Conservation (phyloP, 2,113 vertebrate genomes). For the Phocoena sinus region DNA sequence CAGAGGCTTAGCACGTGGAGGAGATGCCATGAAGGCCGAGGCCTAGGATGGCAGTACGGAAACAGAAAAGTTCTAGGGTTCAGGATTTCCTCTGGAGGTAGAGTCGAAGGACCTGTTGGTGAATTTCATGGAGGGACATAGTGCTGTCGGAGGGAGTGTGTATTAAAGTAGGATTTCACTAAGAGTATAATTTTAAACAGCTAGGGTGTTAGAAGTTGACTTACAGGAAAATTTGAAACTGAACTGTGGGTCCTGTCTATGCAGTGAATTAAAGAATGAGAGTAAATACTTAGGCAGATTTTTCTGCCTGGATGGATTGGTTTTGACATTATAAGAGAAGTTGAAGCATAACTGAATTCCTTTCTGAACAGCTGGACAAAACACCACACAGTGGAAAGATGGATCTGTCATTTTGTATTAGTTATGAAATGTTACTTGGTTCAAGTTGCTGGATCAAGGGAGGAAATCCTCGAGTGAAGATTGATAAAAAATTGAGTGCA, state of each 20-base stretch:
- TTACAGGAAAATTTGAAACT: background rate
- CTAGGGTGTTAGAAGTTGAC: background rate
- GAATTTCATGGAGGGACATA: background rate
- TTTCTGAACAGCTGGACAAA: background rate
- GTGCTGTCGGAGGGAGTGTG: background rate
- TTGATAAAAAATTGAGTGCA: background rate
- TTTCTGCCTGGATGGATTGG: background rate
- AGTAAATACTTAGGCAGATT: background rate
- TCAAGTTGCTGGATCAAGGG: background rate
- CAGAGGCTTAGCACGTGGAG: background rate
- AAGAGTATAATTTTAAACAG: background rate
- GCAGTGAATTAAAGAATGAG: constrained; percentile 6
- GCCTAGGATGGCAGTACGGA: background rate
- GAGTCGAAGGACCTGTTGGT: background rate
- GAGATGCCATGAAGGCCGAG: background rate
- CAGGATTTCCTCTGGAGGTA: background rate
- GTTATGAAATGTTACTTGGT: background rate
- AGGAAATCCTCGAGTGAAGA: constrained; percentile 3
- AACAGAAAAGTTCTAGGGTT: background rate
- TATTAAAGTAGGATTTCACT: background rate
- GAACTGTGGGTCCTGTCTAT: background rate
- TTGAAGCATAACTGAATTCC: background rate
- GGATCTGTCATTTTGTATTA: background rate
- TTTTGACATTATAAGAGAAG: background rate
- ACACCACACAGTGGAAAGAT: background rate